These are phyloP conservation scores for Tamias sibiricus DNA, from an alignment of 2,113 vertebrate species.

Conservation along the genomic window DNA sequence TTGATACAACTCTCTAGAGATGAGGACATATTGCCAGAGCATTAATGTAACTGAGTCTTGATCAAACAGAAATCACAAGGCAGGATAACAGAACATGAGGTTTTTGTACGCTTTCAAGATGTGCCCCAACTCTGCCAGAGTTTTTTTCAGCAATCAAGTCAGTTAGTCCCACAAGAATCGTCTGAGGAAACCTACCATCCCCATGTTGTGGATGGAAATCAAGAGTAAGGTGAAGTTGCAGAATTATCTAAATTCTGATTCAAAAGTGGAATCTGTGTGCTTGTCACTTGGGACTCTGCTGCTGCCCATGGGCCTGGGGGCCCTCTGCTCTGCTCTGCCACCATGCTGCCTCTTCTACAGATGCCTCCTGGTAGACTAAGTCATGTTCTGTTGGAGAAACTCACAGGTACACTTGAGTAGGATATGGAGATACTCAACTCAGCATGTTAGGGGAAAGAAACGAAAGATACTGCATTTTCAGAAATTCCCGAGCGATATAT, in stretches of 20 bases:
- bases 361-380: background rate
- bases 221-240: background rate
- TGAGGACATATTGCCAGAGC: background rate
- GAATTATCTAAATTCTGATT: background rate
- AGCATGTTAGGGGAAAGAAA: background rate
- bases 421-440: background rate
- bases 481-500: constrained; percentile 20
- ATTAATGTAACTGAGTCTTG: background rate
- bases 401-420: background rate
- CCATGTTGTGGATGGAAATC: background rate
- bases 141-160: background rate
- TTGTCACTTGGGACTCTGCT: background rate
- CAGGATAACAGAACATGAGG: background rate
- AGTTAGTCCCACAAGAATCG: background rate
- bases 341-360: background rate
- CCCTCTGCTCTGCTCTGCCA: background rate
- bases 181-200: background rate
- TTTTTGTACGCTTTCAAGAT: background rate
- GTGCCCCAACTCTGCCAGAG: background rate
- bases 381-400: background rate
- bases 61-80: constrained; percentile 45
- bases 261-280: background rate
- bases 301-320: background rate
- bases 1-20: constrained; percentile 27
- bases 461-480: background rate